Evolutionary conservation across 2,113 vertebrate genomes (phyloP).

Genomic region (Microcebus griseorufus): DNA sequence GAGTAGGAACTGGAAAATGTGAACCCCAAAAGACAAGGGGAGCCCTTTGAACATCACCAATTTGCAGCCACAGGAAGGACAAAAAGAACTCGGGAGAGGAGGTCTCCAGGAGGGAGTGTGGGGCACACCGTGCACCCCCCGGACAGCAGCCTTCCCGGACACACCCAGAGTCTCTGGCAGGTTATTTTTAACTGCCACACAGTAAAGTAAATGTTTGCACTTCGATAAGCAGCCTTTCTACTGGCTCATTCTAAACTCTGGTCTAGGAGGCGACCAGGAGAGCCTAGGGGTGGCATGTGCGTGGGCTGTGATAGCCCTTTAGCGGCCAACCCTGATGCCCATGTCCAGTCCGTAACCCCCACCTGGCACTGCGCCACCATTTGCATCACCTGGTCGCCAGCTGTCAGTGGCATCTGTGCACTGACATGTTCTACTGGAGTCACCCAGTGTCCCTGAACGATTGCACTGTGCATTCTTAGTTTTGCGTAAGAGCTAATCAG

Average conservation of each 20-base stretch:
- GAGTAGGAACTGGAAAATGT: not conserved
- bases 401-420: conserved; percentile 74
- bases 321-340: conserved; percentile 44
- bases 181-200: conserved; percentile 78
- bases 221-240: conserved; percentile 49
- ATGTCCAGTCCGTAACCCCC: conserved; percentile 23
- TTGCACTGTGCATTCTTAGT: conserved; percentile 24
- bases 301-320: conserved; percentile 45
- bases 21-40: not conserved
- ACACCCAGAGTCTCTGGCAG: conserved; percentile 10
- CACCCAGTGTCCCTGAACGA: conserved; percentile 37
- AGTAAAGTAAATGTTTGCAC: conserved; percentile 80
- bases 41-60: not conserved
- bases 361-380: not conserved
- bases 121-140: not conserved
- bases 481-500: conserved; percentile 37
- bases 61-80: not conserved
- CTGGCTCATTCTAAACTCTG: conserved; percentile 65
- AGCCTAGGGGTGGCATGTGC: not conserved
- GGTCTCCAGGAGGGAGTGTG: not conserved
- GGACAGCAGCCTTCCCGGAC: conserved; percentile 42
- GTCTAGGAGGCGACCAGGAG: conserved; percentile 41
- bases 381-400: conserved; percentile 63
- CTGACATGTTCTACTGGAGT: conserved; percentile 74
- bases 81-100: not conserved